Conservation (phyloP, 2,888 invertebrate species). For the Meiosimyza decipiens region DNA sequence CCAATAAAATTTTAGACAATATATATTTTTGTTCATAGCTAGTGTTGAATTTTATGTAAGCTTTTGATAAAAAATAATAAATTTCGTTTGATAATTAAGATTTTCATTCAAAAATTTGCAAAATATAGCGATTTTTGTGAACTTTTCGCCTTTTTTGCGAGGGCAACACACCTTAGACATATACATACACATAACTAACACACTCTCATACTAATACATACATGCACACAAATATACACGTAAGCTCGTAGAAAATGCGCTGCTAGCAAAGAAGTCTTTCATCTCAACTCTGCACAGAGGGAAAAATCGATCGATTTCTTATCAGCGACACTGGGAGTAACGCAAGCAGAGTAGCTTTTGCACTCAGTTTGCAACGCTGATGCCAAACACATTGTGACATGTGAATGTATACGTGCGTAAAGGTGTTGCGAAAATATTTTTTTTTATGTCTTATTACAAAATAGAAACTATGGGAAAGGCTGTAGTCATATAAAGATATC, state of each 20-base stretch:
- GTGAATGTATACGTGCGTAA: neutral
- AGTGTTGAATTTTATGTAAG: too few relatives aligned
- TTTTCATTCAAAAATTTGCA: too few relatives aligned
- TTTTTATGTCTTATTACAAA: too few relatives aligned
- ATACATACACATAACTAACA: slow-evolving; percentile 57
- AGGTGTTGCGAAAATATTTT: too few relatives aligned
- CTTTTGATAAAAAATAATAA: too few relatives aligned
- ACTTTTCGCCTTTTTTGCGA: slow-evolving; percentile 39
- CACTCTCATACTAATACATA: slow-evolving; percentile 38
- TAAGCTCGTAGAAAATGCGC: neutral
- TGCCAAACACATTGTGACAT: neutral
- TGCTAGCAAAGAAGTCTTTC: slow-evolving; percentile 30
- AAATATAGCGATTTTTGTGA: too few relatives aligned
- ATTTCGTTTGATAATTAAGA: too few relatives aligned
- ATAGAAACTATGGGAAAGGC: too few relatives aligned
- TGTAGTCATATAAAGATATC: too few relatives aligned
- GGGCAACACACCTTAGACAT: slow-evolving; percentile 66
- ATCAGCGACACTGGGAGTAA: slow-evolving; percentile 30
- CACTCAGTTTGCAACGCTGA: neutral
- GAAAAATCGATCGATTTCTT: slow-evolving; percentile 59
- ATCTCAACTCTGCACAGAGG: slow-evolving; percentile 41
- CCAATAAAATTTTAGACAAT: too few relatives aligned
- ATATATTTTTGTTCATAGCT: too few relatives aligned
- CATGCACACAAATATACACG: slow-evolving; percentile 35
- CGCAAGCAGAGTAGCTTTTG: slow-evolving; percentile 2